Evolutionary conservation across 1,140 invertebrate species (phyloP), one percentile per base, ranked within the genome.

Genomic region (Conus ventricosus): DNA sequence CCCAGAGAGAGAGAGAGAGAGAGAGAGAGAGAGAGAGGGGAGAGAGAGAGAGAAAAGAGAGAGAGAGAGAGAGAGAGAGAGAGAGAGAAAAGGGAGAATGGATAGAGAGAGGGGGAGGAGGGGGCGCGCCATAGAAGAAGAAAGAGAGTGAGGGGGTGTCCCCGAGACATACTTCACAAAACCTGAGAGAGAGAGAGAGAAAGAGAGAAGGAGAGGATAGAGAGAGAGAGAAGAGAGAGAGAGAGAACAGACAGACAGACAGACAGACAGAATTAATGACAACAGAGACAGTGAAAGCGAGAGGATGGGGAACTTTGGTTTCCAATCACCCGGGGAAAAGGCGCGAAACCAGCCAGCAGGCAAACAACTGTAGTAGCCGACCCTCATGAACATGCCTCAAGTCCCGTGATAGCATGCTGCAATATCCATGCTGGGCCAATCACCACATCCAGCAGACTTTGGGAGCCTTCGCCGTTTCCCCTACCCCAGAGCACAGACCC

Each of bases 191-290:
- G 20, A 71, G 20, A 13, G 67, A 71, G 67, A 71, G 20, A 71
- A 8, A 63, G 67, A 23, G 67, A 71, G 67, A 71, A 4, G 4
- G 13, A 71, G 71, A n/a, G 76, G 27, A 55, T 1, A 87, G 71
- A 85, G 67, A 71, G 67, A 71, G 20, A 23, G 13, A 71, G 71
- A 87, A 87, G 27, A 55, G 25, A 87, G 71, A 85, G 25, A 57
- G 63, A 84, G 88, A 75, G 53, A 85, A 85, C 55, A 88, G 88
- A 85, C 7, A 76, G 67, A 85, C 57, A 84, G 67, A 84, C 80
- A 85, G 81, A 76, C 10, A 25, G 63, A 88, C 27, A 76, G 53
- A n/a, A n/a, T n/a, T n/a, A 85, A 25, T 23, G 63, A 76, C n/a
- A 84, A 75, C 25, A 84, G 67, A 85, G 83, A 85, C 27, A 10